Conservation (phyloP, 2,888 invertebrate genomes). For the Helobdella robusta region DNA sequence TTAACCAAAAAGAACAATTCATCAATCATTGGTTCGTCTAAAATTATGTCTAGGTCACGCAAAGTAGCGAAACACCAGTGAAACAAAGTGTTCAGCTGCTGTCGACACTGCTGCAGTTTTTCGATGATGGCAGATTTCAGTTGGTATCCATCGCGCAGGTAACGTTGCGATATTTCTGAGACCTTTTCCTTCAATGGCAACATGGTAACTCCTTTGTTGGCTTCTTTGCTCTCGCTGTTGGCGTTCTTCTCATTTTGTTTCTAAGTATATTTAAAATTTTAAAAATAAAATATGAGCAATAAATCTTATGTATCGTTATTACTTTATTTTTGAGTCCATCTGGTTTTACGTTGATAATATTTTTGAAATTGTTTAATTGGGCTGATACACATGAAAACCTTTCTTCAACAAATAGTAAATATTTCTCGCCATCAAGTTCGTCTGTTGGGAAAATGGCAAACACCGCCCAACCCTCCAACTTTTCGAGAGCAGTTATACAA, state of each 20-base stretch:
- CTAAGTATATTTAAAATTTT: too few species aligned
- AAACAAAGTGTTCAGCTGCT: constrained; percentile 23
- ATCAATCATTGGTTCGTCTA: constrained; percentile 29
- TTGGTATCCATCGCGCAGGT: constrained; percentile 23
- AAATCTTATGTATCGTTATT: too few species aligned
- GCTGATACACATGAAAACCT: constrained; percentile 28
- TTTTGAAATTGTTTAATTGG: constrained; percentile 23
- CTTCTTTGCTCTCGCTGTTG: too few species aligned
- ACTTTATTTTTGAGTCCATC: too few species aligned
- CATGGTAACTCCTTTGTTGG: too few species aligned
- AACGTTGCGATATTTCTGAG: constrained; percentile 18
- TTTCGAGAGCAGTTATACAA: constrained; percentile 29
- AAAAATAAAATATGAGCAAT: too few species aligned
- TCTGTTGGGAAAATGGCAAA: constrained; percentile 32
- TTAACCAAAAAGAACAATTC: constrained; percentile 29
- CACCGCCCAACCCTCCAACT: constrained; percentile 30
- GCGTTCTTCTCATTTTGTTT: too few species aligned
- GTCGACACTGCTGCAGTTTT: constrained; percentile 22
- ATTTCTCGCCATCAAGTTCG: constrained; percentile 27
- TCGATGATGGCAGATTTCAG: constrained; percentile 13
- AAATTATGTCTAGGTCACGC: constrained; percentile 23
- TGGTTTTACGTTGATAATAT: too few species aligned
- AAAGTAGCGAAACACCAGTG: constrained; percentile 30
- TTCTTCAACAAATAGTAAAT: constrained; percentile 29
- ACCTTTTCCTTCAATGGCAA: constrained; percentile 20